Evolutionary conservation across 92 coral and sea anemone genomes (phyloP).

Genomic region (Zoanthus sociatus): DNA sequence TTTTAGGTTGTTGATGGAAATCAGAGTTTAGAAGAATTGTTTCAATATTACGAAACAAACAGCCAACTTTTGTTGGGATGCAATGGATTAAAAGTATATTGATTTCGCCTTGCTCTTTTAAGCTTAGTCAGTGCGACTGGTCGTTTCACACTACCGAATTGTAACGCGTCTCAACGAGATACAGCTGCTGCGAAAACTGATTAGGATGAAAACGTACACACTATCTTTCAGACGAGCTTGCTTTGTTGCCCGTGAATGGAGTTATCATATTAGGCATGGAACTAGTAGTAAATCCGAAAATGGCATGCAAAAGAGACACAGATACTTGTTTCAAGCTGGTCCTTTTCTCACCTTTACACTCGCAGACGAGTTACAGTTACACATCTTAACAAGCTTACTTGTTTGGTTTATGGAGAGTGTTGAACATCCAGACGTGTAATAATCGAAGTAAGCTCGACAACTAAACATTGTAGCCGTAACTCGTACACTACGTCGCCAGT

Average conservation of each 20-base stretch:
- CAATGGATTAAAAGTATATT: constrained; percentile 46
- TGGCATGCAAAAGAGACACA: background rate
- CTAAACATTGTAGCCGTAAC: no score
- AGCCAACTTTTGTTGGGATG: constrained; percentile 74
- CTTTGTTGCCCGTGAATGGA: background rate
- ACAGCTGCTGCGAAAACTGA: background rate
- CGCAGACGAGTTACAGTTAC: background rate
- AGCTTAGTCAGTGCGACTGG: background rate
- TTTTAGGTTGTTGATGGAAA: constrained; percentile 93
- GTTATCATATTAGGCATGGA: background rate
- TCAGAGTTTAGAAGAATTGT: constrained; percentile 87
- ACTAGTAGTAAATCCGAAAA: background rate
- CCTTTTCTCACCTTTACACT: background rate
- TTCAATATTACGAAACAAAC: constrained; percentile 92
- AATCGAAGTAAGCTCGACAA: background rate
- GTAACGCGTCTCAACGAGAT: background rate
- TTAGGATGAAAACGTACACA: background rate
- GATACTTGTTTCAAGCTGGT: background rate
- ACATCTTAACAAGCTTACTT: background rate
- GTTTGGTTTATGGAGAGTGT: background rate
- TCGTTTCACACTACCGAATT: background rate
- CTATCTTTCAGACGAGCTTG: background rate
- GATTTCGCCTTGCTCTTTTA: background rate
- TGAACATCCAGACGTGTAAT: no score
- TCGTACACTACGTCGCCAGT: no score